A percentile compares a stretch with the other conserved stretches of the same genome.
phyloP scores from a whole-genome alignment of 2,888 invertebrate genomes.

The Pristionchus fissidentatus region DNA sequence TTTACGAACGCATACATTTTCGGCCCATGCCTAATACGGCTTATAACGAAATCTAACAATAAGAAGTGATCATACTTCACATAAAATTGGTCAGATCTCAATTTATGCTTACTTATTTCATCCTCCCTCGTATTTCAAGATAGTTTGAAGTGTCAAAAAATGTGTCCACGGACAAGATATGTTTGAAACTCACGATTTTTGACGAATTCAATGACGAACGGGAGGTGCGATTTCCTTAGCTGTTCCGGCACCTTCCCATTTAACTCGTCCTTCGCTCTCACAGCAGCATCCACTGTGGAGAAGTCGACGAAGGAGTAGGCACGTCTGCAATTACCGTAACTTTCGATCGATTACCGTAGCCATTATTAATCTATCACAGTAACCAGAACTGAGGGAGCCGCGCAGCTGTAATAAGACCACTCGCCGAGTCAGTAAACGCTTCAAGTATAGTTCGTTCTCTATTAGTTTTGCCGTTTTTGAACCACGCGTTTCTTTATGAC shows the following conservation, averaged over 20 bases:
- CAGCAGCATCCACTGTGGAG: conserved; percentile 48
- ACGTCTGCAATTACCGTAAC: conserved; percentile 47
- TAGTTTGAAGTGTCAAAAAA: not conserved
- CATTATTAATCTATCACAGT: no score
- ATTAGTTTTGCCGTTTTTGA: no score
- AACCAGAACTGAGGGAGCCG: no score
- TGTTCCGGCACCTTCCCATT: conserved; percentile 55
- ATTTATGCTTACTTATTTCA: no score
- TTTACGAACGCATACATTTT: no score
- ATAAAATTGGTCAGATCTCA: no score
- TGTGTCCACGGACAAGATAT: not conserved
- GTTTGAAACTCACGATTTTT: conserved; percentile 53
- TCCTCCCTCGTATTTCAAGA: not conserved
- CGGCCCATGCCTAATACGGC: no score
- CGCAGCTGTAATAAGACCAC: no score
- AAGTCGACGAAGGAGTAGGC: conserved; percentile 66
- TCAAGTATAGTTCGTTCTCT: no score
- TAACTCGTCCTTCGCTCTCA: conserved; percentile 53
- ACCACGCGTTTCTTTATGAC: no score
- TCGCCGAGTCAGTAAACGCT: no score
- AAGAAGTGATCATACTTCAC: not conserved
- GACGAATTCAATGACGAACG: conserved; percentile 62
- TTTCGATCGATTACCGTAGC: no score
- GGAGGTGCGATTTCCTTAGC: conserved; percentile 60
- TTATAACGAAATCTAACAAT: not conserved